phyloP scores from a whole-genome alignment of 2,888 invertebrate genomes.

The Tricholauxania praeusta region DNA sequence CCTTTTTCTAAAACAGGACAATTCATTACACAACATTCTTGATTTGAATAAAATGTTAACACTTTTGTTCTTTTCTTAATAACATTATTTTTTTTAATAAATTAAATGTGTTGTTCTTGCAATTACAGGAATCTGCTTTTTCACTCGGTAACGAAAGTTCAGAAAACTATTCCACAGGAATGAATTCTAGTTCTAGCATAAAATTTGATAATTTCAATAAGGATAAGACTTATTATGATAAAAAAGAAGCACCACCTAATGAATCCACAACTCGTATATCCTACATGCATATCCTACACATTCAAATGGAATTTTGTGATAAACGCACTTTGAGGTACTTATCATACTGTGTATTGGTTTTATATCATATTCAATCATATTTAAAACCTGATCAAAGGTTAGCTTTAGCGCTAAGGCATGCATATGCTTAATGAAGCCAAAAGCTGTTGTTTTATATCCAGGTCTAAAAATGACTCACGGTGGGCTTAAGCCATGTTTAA shows the following conservation, averaged over 20 bases:
- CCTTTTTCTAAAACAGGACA: too few relatives aligned
- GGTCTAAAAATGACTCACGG: too few relatives aligned
- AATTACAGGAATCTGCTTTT: too few relatives aligned
- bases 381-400: neutral
- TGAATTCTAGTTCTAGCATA: conserved; percentile 53
- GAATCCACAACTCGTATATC: conserved; percentile 59
- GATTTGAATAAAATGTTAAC: too few relatives aligned
- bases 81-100: too few relatives aligned
- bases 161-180: neutral
- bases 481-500: too few relatives aligned
- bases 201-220: conserved; percentile 67
- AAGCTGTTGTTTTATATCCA: too few relatives aligned
- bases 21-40: too few relatives aligned
- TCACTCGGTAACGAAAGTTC: too few relatives aligned
- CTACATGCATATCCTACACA: conserved; percentile 76
- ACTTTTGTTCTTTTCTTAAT: too few relatives aligned
- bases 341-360: neutral
- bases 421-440: neutral
- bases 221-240: conserved; percentile 58
- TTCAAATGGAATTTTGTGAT: conserved; percentile 99
- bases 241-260: conserved; percentile 48
- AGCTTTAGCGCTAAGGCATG: neutral
- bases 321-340: conserved; percentile 84
- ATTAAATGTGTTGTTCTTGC: too few relatives aligned
- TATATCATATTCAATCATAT: too few relatives aligned